Percentiles rank a stretch among this genome's conserved stretches.
These are phyloP conservation scores for Cyphomyrus plagiostoma DNA, from an alignment of 2,113 vertebrate species.

Conservation along the genomic window DNA sequence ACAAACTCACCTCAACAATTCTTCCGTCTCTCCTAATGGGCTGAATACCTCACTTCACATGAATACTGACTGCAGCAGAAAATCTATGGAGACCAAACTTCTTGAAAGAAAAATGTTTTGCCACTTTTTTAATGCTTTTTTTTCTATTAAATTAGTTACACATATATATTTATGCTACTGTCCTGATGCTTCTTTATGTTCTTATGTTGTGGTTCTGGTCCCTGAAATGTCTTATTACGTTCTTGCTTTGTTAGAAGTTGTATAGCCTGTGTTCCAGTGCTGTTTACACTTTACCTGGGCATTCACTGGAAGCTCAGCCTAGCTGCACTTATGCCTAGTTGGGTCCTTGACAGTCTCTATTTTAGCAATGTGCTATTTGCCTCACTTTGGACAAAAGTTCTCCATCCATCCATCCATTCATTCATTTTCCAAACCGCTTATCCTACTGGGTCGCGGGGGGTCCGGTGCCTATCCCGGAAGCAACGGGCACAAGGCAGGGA, in stretches of 20 bases:
- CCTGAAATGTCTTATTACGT: neutral
- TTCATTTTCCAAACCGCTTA: no score
- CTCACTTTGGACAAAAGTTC: neutral
- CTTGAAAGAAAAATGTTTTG: neutral
- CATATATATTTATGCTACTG: neutral
- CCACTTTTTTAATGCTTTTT: neutral
- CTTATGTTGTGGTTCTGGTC: neutral
- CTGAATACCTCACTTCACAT: neutral
- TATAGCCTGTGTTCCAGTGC: neutral
- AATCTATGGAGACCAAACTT: conserved; percentile 16
- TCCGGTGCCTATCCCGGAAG: no score
- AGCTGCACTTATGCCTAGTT: neutral
- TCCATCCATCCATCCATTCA: no score
- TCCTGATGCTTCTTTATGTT: neutral
- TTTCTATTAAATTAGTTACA: neutral
- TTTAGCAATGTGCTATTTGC: neutral
- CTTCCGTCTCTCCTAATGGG: neutral
- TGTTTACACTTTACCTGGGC: neutral
- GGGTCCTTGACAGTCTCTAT: neutral
- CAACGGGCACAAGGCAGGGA: no score
- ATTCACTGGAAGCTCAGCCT: neutral
- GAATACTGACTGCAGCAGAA: neutral
- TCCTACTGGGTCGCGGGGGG: no score
- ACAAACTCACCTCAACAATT: conserved; percentile 7
- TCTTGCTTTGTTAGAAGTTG: neutral